phyloP scores from a whole-genome alignment of 2,113 vertebrate genomes.

The Anolis carolinensis region DNA sequence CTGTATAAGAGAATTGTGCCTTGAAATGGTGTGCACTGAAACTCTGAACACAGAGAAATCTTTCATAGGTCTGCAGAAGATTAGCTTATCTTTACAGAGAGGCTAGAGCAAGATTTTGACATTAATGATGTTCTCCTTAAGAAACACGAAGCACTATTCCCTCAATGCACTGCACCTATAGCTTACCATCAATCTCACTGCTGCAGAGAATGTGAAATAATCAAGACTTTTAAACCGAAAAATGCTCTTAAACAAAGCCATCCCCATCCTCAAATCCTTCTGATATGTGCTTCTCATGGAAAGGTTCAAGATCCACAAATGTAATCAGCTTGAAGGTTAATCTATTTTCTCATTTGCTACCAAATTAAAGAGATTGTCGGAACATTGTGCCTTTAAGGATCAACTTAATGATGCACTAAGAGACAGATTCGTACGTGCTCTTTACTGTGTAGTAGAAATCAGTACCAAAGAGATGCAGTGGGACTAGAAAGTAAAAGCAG shows the following conservation, averaged over 20 bases:
- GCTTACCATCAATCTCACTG: background rate
- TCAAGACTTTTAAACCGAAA: background rate
- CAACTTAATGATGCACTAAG: slow-evolving; percentile 5
- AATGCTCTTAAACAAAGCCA: background rate
- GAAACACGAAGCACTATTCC: background rate
- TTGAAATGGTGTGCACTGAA: background rate
- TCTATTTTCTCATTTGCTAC: background rate
- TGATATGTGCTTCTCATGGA: background rate
- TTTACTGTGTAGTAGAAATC: background rate
- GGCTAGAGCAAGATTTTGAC: background rate
- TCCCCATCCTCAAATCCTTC: background rate
- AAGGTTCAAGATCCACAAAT: background rate
- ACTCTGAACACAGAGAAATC: background rate
- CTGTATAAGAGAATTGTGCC: background rate
- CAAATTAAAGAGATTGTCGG: slow-evolving; percentile 7
- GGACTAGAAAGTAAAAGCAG: background rate
- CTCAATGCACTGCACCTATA: background rate
- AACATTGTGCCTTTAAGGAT: slow-evolving; percentile 4
- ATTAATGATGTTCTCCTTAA: background rate
- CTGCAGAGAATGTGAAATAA: background rate
- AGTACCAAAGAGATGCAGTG: background rate
- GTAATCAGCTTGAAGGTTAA: slow-evolving; percentile 3
- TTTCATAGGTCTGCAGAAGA: background rate
- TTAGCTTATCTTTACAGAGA: background rate
- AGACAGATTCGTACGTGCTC: background rate